Evolutionary conservation across 2,888 invertebrate genomes (phyloP), one percentile per base, ranked within the genome.

Genomic region (Ormyrus pomaceus): DNA sequence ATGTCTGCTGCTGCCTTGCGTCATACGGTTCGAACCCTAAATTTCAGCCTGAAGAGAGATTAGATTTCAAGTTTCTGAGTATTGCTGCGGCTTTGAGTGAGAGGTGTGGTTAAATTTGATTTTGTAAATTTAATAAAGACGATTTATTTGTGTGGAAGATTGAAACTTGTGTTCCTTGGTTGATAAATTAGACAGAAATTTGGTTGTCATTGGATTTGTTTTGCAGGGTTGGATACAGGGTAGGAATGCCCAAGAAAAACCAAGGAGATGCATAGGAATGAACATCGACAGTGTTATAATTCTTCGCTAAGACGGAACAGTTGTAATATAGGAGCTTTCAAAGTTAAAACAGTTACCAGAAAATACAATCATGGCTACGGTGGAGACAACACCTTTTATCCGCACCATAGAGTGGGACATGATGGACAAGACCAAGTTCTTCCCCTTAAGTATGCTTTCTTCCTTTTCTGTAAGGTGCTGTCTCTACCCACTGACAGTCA

Each of bases 351-450:
- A 62, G 46, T 53, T 76, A 1, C 5, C 11, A 34, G 10, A 59
- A 61, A 78, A 53, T 55, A 76, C 19, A 81, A 87, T 84, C 80
- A 90, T 90, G 90, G 87, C 91, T 83, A 87, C 93, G 89, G 93
- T 93, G 48, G 94, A 94, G 85, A 91, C 92, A 11, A 93, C 94
- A 6, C 91, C 91, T 19, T 93, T 94, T 75, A 95, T 96, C 82
- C 95, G 94, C 48, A 97, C 95, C 6, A 98, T 99, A 82, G 99
- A 99, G 91, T 97, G 98, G 96, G 94, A 98, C 84, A 99, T 99
- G 99, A 96, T 99, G 97, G 96, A 99, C 91, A 98, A 97, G 88
- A 93, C 93, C 66, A 98, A 97, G 89, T 99, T 98, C 90, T 97
- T 97, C 88, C 98, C 98, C 0, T 91, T 99, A 77, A 97, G 97